Conservation (phyloP, 1,140 invertebrate species). For the Phymorhynchus buccinoides region DNA sequence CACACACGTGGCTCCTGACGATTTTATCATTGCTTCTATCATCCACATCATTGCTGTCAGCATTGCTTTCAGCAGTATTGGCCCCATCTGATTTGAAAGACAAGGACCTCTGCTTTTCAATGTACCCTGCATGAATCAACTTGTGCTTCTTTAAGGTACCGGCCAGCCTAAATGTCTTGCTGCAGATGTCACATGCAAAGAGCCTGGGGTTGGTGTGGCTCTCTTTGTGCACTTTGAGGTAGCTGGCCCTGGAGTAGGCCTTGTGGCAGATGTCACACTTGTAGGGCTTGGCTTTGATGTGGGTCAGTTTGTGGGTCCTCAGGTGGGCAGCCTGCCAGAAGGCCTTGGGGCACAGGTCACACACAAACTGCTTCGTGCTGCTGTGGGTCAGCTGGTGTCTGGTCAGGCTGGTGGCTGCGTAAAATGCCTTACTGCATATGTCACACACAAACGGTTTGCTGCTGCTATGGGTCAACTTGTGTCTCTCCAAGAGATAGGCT, state of each 20-base stretch:
- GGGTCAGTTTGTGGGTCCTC: too few species aligned
- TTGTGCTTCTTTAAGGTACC: slow-evolving; percentile 86
- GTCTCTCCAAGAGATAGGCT: too few species aligned
- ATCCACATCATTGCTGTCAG: too few species aligned
- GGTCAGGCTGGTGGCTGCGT: neutral
- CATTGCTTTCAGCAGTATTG: too few species aligned
- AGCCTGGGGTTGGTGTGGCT: slow-evolving; percentile 46
- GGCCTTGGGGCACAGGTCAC: slow-evolving; percentile 43
- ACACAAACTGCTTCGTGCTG: slow-evolving; percentile 44
- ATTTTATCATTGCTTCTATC: too few species aligned
- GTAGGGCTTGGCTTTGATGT: too few species aligned
- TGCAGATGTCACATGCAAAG: slow-evolving; percentile 83
- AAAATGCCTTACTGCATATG: slow-evolving; percentile 49
- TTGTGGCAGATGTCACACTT: too few species aligned
- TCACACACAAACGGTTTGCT: slow-evolving; percentile 79
- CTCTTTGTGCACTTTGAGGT: slow-evolving; percentile 36
- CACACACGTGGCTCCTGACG: slow-evolving; percentile 84
- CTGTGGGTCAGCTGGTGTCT: slow-evolving; percentile 35
- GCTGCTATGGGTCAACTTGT: slow-evolving; percentile 79
- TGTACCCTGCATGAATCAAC: slow-evolving; percentile 81
- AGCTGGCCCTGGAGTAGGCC: slow-evolving; percentile 25
- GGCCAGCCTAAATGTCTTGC: slow-evolving; percentile 89
- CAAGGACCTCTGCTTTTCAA: too few species aligned
- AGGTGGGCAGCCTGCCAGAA: too few species aligned
- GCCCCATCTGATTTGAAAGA: too few species aligned